Evolutionary conservation across 53 echinoderm and acorn worm species (phyloP), one percentile per base, ranked within the genome.

Genomic region (Mesocentrotus franciscanus): DNA sequence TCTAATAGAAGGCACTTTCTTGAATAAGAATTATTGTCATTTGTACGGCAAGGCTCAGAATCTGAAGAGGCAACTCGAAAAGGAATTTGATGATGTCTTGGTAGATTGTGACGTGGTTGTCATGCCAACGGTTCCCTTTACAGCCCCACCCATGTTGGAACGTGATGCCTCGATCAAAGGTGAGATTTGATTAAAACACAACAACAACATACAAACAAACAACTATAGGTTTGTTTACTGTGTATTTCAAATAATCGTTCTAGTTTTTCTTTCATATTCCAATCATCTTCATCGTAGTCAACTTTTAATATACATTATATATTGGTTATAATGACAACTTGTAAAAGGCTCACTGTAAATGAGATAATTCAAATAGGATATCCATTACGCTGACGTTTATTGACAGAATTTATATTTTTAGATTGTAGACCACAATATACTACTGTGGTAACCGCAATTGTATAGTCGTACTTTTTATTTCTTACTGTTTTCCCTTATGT

Each of bases 121-220:
- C 94, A 94, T 94, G 94, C 94, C 94, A 94, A 94, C 94, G 8
- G 62, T 85, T 42, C 85, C 94, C 29, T 94, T 94, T 68, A 94
- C 94, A 49, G 94, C 94, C 16, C 61, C 85, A 0, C 64, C 84
- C 24, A 81, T 94, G 93, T 17, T 91, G 22, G 39, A 87, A 56
- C 9, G n/a, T 15, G n/a, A n/a, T 87, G 87, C 87, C 12, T 87
- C 87, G 8, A 58, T 87, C 29, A 58, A 56, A 58, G 87, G 87
- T 87, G 13, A 58, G 87, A 20, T 81, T 42, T 49, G 6, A 49
- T 49, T 49, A 49, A 49, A 20, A 64, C 64, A 18, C 20, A 18
- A 18, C 64, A 64, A 15, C 20, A 12, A 14, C 6, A 64, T 6
- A 11, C 16, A 16, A 64, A 11, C 16, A 16, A 64, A 15, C 15